phyloP scores from a whole-genome alignment of 2,797 vertebrate genomes.

The Muscicapa striata region DNA sequence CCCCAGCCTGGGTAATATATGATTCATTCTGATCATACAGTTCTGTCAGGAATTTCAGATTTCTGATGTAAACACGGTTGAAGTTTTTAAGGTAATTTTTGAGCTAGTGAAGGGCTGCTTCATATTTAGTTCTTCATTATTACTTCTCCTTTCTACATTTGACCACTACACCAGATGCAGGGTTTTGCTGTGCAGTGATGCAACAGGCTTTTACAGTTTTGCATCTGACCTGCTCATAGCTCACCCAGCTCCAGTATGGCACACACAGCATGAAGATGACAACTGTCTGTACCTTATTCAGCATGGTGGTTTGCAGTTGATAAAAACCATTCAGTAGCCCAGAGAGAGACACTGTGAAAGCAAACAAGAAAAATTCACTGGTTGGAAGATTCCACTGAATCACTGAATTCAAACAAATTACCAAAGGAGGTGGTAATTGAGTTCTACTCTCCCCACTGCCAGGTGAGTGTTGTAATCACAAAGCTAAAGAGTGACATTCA shows the following conservation, averaged over 20 bases:
- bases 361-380: not conserved
- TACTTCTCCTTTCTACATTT: not conserved
- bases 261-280: rapidly evolving
- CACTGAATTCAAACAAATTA: not conserved
- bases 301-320: rapidly evolving
- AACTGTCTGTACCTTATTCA: not conserved
- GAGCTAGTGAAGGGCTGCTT: not conserved
- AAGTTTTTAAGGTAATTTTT: not conserved
- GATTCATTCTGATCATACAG: not conserved
- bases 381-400: not conserved
- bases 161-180: not conserved
- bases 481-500: not conserved
- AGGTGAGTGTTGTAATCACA: not conserved
- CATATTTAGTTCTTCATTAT: not conserved
- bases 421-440: not conserved
- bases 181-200: not conserved
- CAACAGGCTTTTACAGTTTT: not conserved
- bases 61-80: not conserved
- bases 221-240: no score
- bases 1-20: not conserved
- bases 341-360: not conserved
- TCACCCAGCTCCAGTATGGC: not conserved
- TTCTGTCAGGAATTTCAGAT: not conserved
- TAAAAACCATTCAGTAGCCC: not conserved
- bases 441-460: not conserved